A percentile compares a stretch with the other conserved stretches of the same genome.
Conservation (phyloP, 2,888 invertebrate genomes). For the Lysandra coridon region DNA sequence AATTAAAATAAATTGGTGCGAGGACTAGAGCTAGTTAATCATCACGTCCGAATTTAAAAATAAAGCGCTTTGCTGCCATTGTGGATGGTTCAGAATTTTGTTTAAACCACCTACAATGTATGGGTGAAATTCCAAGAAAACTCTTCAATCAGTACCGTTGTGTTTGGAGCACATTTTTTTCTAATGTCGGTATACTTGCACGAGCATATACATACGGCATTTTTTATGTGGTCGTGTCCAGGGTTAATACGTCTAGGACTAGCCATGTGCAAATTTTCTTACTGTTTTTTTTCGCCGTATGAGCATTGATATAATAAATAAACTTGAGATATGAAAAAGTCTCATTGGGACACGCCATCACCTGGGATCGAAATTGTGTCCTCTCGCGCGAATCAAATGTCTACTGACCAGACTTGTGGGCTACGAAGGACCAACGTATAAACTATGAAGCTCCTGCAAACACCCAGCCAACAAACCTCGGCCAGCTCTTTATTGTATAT, state of each 20-base stretch:
- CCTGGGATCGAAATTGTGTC: not conserved
- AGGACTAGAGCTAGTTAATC: conserved; percentile 42
- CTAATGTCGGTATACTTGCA: too few species aligned
- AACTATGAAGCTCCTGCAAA: not conserved
- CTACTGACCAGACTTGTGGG: not conserved
- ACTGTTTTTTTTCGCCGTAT: not conserved
- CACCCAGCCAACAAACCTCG: conserved; percentile 57
- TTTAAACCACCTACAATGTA: not conserved
- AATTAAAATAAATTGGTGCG: conserved; percentile 28
- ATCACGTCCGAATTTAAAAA: conserved; percentile 38
- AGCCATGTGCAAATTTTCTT: not conserved
- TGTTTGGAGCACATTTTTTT: not conserved
- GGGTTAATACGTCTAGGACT: not conserved
- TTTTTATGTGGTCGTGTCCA: not conserved
- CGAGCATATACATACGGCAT: too few species aligned
- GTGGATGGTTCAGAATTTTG: not conserved
- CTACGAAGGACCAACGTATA: not conserved
- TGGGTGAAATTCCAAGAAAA: not conserved
- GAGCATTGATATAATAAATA: not conserved
- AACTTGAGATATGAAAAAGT: not conserved
- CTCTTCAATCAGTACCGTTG: not conserved
- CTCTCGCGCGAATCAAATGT: not conserved
- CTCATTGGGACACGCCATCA: not conserved
- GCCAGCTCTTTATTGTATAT: conserved; percentile 61
- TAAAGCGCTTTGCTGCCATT: not conserved